Evolutionary conservation across 23 tunicate species (phyloP), one percentile per base, ranked within the genome.

Genomic region (Trididemnum miniatum): DNA sequence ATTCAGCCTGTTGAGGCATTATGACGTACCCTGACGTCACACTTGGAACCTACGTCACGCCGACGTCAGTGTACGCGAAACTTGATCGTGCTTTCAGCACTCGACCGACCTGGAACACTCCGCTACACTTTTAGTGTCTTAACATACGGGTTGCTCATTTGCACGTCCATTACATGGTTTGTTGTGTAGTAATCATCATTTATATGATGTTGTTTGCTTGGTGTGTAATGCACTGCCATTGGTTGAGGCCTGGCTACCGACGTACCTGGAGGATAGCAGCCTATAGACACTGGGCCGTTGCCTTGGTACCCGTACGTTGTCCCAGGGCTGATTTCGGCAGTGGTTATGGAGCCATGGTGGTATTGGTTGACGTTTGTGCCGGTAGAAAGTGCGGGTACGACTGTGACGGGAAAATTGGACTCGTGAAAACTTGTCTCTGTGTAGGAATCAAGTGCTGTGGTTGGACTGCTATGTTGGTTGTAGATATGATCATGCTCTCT

Each of bases 291-390:
- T 1, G 72, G 51, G 52, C 26, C 28, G 32, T 34, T 23, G 30
- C 23, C 67, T 5, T 24, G 36, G 39, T 71, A 31, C 2, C 30
- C 30, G 38, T 22, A 38, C 26, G 18, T 39, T 12, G 79, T 73
- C 5, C 18, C 4, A 5, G 59, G 79, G 38, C 30, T 73, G 24
- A 37, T 65, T 32, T 77, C 77, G 1, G 86, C 49, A 20, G 87
- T 50, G 4, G 85, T 36, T 2, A 85, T 77, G n/a, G 89, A 71
- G 24, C 77, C 80, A 1, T 75, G 82, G 51, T 85, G 77, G 82
- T 44, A 85, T 25, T 86, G 90, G 64, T 71, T 86, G 26, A 79
- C 90, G 7, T 76, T 71, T 28, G 90, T 79, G 29, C 80, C 31
- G 59, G 72, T 86, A 5, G 90, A 34, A 35, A 73, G 84, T 0